Evolutionary conservation across 2,888 invertebrate species (phyloP).

Genomic region (Hirtodrosophila confusa): DNA sequence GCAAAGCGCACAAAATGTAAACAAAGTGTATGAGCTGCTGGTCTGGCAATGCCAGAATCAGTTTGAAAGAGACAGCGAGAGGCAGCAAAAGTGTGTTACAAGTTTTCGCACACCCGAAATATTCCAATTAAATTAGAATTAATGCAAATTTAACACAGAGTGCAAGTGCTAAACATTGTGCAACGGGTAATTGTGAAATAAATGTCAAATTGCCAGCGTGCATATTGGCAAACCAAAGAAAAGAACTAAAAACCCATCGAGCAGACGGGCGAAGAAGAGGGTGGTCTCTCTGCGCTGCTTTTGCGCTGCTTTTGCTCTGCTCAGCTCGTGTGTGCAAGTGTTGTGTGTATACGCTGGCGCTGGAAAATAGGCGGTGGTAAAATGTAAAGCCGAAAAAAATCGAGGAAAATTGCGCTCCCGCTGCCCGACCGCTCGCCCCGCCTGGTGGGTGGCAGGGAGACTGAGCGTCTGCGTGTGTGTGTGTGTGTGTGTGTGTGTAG

Average conservation of each 20-base stretch:
- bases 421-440: constrained; percentile 37
- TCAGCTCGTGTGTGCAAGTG: constrained; percentile 60
- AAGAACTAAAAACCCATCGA: constrained; percentile 42
- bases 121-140: constrained; percentile 65
- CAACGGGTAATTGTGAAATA: constrained; percentile 52
- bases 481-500: constrained; percentile 37
- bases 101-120: constrained; percentile 71
- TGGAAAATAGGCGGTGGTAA: constrained; percentile 76
- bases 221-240: constrained; percentile 15
- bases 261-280: constrained; percentile 45
- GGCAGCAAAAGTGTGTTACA: constrained; percentile 68
- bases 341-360: constrained; percentile 77
- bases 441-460: constrained; percentile 62
- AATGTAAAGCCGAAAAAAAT: constrained; percentile 65
- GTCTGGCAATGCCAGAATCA: constrained; percentile 55
- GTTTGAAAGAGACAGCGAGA: constrained; percentile 72
- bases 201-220: constrained; percentile 14
- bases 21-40: constrained; percentile 47
- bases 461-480: constrained; percentile 12
- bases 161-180: constrained; percentile 45
- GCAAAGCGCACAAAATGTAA: constrained; percentile 44
- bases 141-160: constrained; percentile 48
- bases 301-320: constrained; percentile 37
- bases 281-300: constrained; percentile 48
- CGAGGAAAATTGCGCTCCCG: constrained; percentile 64